Evolutionary conservation across 2,888 invertebrate species (phyloP), one percentile per base, ranked within the genome.

Genomic region (Adelphocoris suturalis): DNA sequence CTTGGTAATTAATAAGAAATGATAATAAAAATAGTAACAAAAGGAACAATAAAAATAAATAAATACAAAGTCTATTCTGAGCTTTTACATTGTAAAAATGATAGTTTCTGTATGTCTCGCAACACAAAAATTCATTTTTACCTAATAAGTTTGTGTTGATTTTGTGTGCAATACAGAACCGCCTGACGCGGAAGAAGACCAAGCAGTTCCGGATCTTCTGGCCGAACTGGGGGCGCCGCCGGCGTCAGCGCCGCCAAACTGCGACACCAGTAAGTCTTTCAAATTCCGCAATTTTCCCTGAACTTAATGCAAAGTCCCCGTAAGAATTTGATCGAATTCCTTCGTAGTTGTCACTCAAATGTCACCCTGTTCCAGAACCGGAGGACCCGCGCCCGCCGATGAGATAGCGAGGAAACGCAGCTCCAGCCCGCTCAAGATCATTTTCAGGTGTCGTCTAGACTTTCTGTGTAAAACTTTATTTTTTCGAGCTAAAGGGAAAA

Each of bases 141-240:
- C 2, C 7, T 7, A 37, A 2, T 37, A 37, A 37, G 37, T 37
- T 37, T 37, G 37, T 37, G n/a, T n/a, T n/a, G n/a, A n/a, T n/a
- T n/a, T 37, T 37, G 37, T 7, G 37, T 52, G 47, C 47, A 27
- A 19, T 82, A 19, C 82, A 82, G 82, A 82, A 52, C 52, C 47
- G 0, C 82, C 82, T 52, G 82, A 82, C 52, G 48, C 11, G 13
- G 88, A 78, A 52, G 87, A 87, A 11, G 80, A 88, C 16, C 14
- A 48, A 47, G 47, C 46, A 0, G 91, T 91, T 57, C 91, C 91
- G 11, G 91, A 91, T 28, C 86, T 91, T 3, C 78, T 91, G 82
- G 91, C 91, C 13, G 82, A 91, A 13, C 75, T 91, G 23, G 89
- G 89, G 14, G 47, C 81, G 78, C 12, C 78, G 47, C 75, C 89